phyloP scores from a whole-genome alignment of 2,113 vertebrate genomes.

The Pangasianodon gigas region DNA sequence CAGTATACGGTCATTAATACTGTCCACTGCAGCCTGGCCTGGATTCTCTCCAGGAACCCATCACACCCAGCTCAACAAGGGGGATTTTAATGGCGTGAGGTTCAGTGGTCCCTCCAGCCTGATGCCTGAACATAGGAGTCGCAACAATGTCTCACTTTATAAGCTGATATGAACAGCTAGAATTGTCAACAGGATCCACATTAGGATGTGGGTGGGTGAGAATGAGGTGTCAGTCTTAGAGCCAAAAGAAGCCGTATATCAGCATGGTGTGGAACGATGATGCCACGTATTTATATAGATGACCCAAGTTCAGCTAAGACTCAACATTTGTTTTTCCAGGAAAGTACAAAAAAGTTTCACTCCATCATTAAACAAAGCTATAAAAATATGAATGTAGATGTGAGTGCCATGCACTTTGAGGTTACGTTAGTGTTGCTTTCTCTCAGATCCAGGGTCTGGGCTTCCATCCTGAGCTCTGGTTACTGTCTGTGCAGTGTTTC shows the following conservation, averaged over 20 bases:
- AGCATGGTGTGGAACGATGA: background rate
- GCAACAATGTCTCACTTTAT: background rate
- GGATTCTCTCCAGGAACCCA: constrained; percentile 44
- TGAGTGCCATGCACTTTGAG: background rate
- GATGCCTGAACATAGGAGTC: background rate
- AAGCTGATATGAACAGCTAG: background rate
- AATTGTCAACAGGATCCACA: constrained; percentile 24
- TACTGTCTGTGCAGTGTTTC: background rate
- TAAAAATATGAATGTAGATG: background rate
- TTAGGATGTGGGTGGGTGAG: constrained; percentile 34
- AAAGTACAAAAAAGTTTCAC: background rate
- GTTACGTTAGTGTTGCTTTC: no score
- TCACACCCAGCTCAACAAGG: constrained; percentile 36
- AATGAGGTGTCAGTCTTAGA: constrained; percentile 25
- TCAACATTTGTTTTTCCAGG: background rate
- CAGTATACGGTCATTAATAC: constrained; percentile 44
- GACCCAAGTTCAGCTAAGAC: background rate
- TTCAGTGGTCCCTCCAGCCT: background rate
- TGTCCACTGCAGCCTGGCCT: constrained; percentile 27
- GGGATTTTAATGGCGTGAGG: constrained; percentile 34
- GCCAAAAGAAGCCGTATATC: constrained; percentile 20
- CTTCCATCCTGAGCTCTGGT: background rate
- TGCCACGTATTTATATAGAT: constrained; percentile 5
- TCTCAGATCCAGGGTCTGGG: no score
- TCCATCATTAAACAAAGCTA: background rate